These are phyloP conservation scores for Ceyx melanurus DNA, from an alignment of 2,113 vertebrate species.

Conservation along the genomic window DNA sequence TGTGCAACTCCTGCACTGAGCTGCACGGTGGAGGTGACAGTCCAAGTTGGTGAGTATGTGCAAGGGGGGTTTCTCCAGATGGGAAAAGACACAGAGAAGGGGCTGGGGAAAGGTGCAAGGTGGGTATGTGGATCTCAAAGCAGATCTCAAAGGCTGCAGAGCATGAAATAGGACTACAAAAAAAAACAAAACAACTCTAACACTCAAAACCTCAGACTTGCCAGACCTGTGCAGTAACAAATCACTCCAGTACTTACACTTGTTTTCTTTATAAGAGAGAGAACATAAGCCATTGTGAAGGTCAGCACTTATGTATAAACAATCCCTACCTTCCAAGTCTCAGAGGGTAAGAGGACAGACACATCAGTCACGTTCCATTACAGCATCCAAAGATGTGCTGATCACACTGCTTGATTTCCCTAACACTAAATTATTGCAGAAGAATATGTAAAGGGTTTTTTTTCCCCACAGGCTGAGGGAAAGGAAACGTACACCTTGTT, in stretches of 20 bases:
- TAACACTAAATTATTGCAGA: not conserved
- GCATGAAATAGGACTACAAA: not conserved
- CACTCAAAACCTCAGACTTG: not conserved
- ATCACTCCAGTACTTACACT: not conserved
- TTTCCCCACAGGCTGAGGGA: not conserved
- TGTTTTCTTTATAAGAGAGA: not conserved
- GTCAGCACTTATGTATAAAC: not conserved
- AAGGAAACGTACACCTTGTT: not conserved
- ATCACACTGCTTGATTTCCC: not conserved
- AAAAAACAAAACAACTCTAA: not conserved
- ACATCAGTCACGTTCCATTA: not conserved
- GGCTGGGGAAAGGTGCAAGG: not conserved
- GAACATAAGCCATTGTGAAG: not conserved
- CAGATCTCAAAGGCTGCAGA: not conserved
- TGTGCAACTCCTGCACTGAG: rapidly evolving
- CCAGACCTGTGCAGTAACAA: not conserved
- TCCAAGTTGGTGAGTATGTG: not conserved
- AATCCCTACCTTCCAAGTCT: not conserved
- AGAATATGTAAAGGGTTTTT: not conserved
- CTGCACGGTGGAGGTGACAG: rapidly evolving
- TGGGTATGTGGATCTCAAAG: not conserved
- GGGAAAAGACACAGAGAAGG: not conserved
- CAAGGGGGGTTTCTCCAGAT: not conserved
- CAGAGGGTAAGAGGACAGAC: not conserved
- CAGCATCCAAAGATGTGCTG: not conserved